phyloP scores from a whole-genome alignment of 2,888 invertebrate species.

The Cephalotes varians region DNA sequence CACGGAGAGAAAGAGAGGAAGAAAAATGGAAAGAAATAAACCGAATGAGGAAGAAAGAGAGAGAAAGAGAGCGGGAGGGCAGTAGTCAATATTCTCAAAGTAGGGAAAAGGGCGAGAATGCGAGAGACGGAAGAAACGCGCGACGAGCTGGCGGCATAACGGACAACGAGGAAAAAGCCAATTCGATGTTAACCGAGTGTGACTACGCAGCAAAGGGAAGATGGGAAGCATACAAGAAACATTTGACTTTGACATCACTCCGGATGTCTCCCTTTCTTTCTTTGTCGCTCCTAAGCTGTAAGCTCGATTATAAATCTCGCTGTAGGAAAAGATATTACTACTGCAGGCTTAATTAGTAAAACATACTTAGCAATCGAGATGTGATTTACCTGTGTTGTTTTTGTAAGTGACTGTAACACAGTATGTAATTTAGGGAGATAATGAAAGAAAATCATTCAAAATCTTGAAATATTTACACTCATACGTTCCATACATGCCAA shows the following conservation, averaged over 20 bases:
- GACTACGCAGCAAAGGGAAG: constrained; percentile 14
- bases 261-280: constrained; percentile 5
- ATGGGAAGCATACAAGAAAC: constrained; percentile 20
- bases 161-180: constrained; percentile 25
- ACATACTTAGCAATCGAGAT: constrained; percentile 31
- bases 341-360: constrained; percentile 20
- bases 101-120: constrained; percentile 30
- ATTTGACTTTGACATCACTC: constrained; percentile 46
- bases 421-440: not conserved
- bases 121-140: constrained; percentile 25
- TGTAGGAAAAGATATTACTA: constrained; percentile 30
- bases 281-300: constrained; percentile 30
- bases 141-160: constrained; percentile 25
- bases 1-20: constrained; percentile 7
- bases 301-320: constrained; percentile 23
- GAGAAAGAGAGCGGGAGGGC: not conserved
- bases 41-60: not conserved
- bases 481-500: constrained; percentile 38
- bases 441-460: constrained; percentile 6
- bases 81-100: constrained; percentile 20
- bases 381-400: constrained; percentile 30
- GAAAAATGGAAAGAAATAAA: constrained; percentile 6
- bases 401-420: constrained; percentile 22
- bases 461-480: constrained; percentile 15
- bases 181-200: constrained; percentile 47